These are phyloP conservation scores for Tinamus major DNA, from an alignment of 2,797 vertebrate genomes.

Conservation along the genomic window DNA sequence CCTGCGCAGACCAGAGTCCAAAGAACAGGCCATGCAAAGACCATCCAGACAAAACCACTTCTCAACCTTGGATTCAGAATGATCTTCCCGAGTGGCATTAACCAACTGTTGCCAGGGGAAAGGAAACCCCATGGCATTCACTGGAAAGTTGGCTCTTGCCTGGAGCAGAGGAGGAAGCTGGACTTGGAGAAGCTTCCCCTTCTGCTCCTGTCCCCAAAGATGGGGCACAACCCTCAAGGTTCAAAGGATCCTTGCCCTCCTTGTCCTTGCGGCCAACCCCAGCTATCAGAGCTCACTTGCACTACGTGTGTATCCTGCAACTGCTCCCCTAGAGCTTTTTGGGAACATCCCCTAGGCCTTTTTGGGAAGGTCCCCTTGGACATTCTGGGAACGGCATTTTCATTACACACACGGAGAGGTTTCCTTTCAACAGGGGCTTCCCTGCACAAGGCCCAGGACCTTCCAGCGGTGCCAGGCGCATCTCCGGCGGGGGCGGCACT, in stretches of 20 bases:
- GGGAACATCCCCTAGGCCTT: background rate
- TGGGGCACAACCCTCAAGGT: background rate
- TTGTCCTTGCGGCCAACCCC: background rate
- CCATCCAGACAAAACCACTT: slow-evolving; percentile 6
- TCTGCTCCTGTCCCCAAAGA: background rate
- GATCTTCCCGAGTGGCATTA: background rate
- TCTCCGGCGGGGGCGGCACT: slow-evolving; percentile 74
- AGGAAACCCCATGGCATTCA: background rate
- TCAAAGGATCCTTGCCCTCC: background rate
- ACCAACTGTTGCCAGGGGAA: background rate
- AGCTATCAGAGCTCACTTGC: background rate
- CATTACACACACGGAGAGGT: rapidly evolving
- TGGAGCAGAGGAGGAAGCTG: background rate
- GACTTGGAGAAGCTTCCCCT: background rate
- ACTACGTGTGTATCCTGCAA: rapidly evolving
- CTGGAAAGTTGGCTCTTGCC: background rate
- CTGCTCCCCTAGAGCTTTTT: background rate
- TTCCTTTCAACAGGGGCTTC: background rate
- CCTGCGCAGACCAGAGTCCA: background rate
- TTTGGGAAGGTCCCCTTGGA: background rate
- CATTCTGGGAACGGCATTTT: background rate
- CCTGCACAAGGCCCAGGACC: background rate
- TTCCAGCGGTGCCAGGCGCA: background rate
- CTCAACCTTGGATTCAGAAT: background rate
- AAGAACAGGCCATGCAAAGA: slow-evolving; percentile 1